Percentiles rank a stretch among this genome's conserved stretches.
phyloP scores from a whole-genome alignment of 2,113 vertebrate genomes.

The Lophochroa leadbeateri region DNA sequence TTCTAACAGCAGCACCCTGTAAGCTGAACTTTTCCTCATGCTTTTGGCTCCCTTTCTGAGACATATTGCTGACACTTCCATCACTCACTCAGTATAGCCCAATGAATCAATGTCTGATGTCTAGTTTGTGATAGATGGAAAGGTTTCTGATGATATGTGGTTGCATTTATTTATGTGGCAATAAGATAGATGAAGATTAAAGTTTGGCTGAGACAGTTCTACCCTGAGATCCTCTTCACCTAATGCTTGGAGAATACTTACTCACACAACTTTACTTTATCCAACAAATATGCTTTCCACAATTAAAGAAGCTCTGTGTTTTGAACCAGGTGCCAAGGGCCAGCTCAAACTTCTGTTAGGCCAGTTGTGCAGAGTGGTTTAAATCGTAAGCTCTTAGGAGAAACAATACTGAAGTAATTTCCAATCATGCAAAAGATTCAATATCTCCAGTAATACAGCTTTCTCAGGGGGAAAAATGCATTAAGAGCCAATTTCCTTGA shows the following conservation, averaged over 20 bases:
- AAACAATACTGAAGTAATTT: background rate
- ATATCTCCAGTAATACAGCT: background rate
- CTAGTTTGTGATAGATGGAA: background rate
- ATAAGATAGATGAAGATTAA: background rate
- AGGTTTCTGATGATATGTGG: background rate
- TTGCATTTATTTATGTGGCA: background rate
- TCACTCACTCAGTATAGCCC: background rate
- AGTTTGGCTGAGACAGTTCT: background rate
- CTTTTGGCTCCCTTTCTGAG: slow-evolving; percentile 14
- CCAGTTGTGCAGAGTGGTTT: background rate
- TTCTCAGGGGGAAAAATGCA: background rate
- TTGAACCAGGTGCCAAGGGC: background rate
- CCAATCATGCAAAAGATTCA: background rate
- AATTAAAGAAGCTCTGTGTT: background rate
- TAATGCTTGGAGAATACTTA: background rate
- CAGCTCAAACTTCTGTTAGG: background rate
- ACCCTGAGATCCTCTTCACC: background rate
- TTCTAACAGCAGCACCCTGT: slow-evolving; percentile 8
- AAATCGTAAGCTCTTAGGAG: background rate
- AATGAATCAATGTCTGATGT: slow-evolving; percentile 1
- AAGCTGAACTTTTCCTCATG: background rate
- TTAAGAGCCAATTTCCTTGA: background rate
- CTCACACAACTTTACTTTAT: background rate
- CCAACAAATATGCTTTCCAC: background rate
- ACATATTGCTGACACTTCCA: slow-evolving; percentile 16